Percentiles rank a stretch among this genome's conserved stretches.
These are phyloP conservation scores for Cantharis rustica DNA, from an alignment of 2,888 invertebrate genomes.

Conservation along the genomic window DNA sequence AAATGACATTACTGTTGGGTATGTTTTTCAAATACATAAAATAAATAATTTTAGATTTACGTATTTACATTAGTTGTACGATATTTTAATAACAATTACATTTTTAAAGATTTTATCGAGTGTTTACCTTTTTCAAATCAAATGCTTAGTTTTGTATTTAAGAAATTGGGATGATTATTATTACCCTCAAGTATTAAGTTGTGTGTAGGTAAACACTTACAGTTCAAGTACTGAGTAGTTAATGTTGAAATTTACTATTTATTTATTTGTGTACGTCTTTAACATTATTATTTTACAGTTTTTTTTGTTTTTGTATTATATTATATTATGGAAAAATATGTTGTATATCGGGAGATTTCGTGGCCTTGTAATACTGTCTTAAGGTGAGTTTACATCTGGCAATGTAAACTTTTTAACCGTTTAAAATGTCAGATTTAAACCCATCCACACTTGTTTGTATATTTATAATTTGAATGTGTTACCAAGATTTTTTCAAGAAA, in stretches of 20 bases:
- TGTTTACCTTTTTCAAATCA: constrained; percentile 6
- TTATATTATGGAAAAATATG: background rate
- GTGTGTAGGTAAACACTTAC: constrained; percentile 7
- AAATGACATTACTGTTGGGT: constrained; percentile 28
- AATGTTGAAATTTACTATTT: constrained; percentile 10
- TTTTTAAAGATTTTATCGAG: constrained; percentile 4
- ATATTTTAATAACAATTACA: constrained; percentile 2
- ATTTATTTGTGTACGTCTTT: constrained; percentile 15
- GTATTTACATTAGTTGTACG: constrained; percentile 12
- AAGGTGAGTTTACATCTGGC: background rate
- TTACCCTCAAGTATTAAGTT: background rate
- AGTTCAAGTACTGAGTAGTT: constrained; percentile 6
- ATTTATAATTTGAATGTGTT: background rate
- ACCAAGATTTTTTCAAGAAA: background rate
- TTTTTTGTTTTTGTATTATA: background rate
- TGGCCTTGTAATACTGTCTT: background rate
- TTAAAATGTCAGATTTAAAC: background rate
- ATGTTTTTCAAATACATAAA: constrained; percentile 22
- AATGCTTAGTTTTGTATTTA: background rate
- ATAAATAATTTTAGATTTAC: constrained; percentile 14
- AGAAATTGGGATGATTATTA: background rate
- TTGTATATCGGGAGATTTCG: background rate
- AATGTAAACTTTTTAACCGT: background rate
- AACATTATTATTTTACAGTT: background rate
- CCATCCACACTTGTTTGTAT: background rate